Evolutionary conservation across 2,888 invertebrate species (phyloP), one percentile per base, ranked within the genome.

Genomic region (Campoplex capitator): DNA sequence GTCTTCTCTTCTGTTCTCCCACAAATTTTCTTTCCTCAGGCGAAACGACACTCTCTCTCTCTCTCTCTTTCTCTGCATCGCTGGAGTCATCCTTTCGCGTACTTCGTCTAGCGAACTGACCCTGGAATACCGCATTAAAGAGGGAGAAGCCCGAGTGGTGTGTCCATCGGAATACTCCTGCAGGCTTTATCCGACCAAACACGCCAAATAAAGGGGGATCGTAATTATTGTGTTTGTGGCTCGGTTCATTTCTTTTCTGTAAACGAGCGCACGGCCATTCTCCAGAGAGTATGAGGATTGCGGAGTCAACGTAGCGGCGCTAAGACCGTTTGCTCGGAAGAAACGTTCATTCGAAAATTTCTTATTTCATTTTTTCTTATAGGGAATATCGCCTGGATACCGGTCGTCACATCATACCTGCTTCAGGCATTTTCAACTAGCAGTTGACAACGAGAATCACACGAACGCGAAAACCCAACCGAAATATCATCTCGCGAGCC

Each of bases 171-270:
- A 32, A 65, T 6, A 48, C 2, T 62, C 28, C 51, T 65, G 23
- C 51, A 48, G 77, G 54, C 6, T 62, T 65, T 74, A 13, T 90
- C 90, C 91, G 88, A 91, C 92, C 92, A 93, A 94, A 94, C 93
- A 91, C 58, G 91, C 91, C 93, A 93, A 93, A 94, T 93, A 93
- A 93, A 94, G 93, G 92, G 92, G 92, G 92, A 92, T 91, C 92
- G 93, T 93, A 94, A 94, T 94, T 93, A 93, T 93, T 93, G 92
- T 93, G 92, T 94, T 94, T 93, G 92, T 92, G 89, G 90, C 89
- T 16, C 89, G 90, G 92, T 93, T 93, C 92, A 92, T 93, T 92
- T 93, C 91, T 91, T 89, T 88, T 77, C 35, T 83, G 58, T 62
- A 71, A 54, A 67, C 28, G 16, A 54, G 32, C 9, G 38, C 13